Percentiles rank a stretch among this genome's conserved stretches.
Evolutionary conservation across 2,113 vertebrate genomes (phyloP).

Genomic region (Paracanthobrama guichenoti): DNA sequence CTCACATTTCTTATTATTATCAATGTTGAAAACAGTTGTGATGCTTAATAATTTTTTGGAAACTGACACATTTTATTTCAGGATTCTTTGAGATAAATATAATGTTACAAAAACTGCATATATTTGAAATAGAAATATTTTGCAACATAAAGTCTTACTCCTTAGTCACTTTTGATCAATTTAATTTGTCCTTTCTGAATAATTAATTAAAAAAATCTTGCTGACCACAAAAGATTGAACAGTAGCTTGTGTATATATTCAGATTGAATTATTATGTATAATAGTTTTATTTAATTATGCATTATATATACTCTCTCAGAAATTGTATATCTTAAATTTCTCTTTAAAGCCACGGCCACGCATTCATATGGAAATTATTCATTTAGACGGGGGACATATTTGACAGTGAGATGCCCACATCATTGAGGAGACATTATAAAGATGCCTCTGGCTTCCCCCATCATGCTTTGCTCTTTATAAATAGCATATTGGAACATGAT

Average conservation of each 20-base stretch:
- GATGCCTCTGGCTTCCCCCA: slow-evolving; percentile 1
- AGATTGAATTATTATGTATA: not conserved
- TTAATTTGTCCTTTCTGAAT: no score
- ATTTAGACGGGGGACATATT: not conserved
- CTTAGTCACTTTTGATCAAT: no score
- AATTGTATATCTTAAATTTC: not conserved
- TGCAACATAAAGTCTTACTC: no score
- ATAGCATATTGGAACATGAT: not conserved
- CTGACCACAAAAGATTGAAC: no score
- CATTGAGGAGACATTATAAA: slow-evolving; percentile 11
- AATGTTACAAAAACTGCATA: no score
- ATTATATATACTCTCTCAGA: not conserved
- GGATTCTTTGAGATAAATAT: no score
- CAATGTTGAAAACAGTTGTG: not conserved
- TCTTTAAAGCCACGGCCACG: not conserved
- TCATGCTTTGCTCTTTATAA: slow-evolving; percentile 3
- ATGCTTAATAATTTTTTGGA: no score
- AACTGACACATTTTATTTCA: no score
- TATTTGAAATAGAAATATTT: no score
- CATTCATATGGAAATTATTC: not conserved
- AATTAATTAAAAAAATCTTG: no score
- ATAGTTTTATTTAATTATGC: not conserved
- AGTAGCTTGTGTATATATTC: no score
- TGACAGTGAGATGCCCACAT: not conserved
- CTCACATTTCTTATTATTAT: not conserved